Percentiles rank a stretch among this genome's conserved stretches.
phyloP scores from a whole-genome alignment of 2,888 invertebrate genomes.

The Arctia plantaginis region DNA sequence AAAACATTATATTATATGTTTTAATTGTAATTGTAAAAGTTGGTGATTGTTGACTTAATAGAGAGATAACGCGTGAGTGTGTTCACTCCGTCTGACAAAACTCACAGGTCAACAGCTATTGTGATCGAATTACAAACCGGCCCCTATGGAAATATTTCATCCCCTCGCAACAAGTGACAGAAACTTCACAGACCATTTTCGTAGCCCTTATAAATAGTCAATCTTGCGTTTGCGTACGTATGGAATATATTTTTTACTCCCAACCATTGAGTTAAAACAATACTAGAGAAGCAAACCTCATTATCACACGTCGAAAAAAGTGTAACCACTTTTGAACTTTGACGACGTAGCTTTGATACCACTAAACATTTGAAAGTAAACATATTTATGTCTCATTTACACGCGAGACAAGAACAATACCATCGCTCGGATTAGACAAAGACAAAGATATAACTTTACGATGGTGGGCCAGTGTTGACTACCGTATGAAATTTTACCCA shows the following conservation, averaged over 20 bases:
- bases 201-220: neutral
- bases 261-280: too few species aligned
- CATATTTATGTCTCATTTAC: too few species aligned
- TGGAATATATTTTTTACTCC: neutral
- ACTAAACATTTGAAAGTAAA: too few species aligned
- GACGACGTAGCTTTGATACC: too few species aligned
- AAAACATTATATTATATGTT: neutral
- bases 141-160: neutral
- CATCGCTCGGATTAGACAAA: too few species aligned
- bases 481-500: too few species aligned
- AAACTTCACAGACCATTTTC: neutral
- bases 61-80: neutral
- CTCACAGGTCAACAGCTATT: conserved; percentile 8
- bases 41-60: neutral
- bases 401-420: too few species aligned
- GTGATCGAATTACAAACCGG: conserved; percentile 1
- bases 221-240: neutral
- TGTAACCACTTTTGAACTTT: too few species aligned
- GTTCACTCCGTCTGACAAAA: neutral
- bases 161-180: conserved; percentile 4
- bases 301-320: too few species aligned
- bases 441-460: too few species aligned
- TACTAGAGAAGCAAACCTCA: too few species aligned
- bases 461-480: too few species aligned
- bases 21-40: neutral